Base-by-base conservation (phyloP, 2,797 vertebrate genomes). In the Coregonus sp. region DNA sequence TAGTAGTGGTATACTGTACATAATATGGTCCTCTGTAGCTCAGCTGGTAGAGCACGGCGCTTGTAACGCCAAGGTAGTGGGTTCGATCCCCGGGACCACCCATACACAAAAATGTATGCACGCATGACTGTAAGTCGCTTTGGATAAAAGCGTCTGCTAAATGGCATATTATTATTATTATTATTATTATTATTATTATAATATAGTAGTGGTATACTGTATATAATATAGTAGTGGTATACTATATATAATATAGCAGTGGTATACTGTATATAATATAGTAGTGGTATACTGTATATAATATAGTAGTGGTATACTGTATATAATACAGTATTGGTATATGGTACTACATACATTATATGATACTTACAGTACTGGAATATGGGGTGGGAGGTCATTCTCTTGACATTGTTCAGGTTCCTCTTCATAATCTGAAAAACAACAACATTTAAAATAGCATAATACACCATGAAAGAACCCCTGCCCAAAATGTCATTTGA, bases 341-440 rank as follows among this genome's bases (percentile, higher is more conserved):
- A 52, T 40, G 59, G 35, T 33, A 11, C 20, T 12, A 1, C 11
- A 31, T n/a, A 0, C 15, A 12, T 35, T 59, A 18, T 15, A 74
- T 15, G n/a, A 40, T 20, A 98, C 98, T 97, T 93, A 99, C 98
- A 99, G 66, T 98, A 99, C 83, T 98, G 98, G 86, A 98, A 98
- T 70, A 98, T 95, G 20, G 98, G 98, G 85, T 99, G 98, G 5
- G 98, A 98, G 0, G 98, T 97, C 97, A 99, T 99, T 91, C 98
- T 94, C 92, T 99, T 99, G 86, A 99, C 96, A 4, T 99, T 99
- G 82, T 99, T 97, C 63, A 99, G 91, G 85, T 99, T 99, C 86
- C 98, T 95, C 91, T 99, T 99, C 94, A 99, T 99, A 77, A 99
- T 96, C 98, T 95, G 87, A 66, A 88, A 87, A 51, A 9, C 31